These are phyloP conservation scores for Bombus confusus DNA, from an alignment of 1,140 invertebrate species.

Conservation along the genomic window DNA sequence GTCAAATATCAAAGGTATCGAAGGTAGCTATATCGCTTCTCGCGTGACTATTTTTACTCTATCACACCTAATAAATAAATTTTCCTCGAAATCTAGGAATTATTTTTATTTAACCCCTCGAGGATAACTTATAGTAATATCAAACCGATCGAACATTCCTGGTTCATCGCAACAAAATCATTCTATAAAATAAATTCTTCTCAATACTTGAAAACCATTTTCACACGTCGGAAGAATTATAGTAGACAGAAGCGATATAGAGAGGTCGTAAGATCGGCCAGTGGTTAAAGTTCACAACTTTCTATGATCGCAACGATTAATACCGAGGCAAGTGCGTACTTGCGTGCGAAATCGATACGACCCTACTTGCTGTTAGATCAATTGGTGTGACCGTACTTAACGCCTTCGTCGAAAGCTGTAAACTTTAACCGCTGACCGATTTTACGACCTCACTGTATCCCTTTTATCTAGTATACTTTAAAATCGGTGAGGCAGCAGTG, in stretches of 20 bases:
- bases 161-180: neutral
- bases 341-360: neutral
- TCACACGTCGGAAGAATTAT: slow-evolving; percentile 47
- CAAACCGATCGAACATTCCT: neutral
- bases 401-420: neutral
- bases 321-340: neutral
- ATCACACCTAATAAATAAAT: neutral
- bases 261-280: neutral
- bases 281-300: neutral
- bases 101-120: neutral
- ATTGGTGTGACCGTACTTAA: neutral
- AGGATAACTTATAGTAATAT: neutral
- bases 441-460: neutral
- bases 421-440: neutral
- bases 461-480: slow-evolving; percentile 38
- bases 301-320: neutral
- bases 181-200: neutral
- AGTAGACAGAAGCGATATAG: neutral
- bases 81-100: neutral
- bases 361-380: neutral
- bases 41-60: neutral
- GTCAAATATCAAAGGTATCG: slow-evolving; percentile 5
- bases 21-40: neutral
- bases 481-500: slow-evolving; percentile 76
- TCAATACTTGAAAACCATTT: neutral